Evolutionary conservation across 2,113 vertebrate genomes (phyloP), one percentile per base, ranked within the genome.

Genomic region (Origma solitaria): DNA sequence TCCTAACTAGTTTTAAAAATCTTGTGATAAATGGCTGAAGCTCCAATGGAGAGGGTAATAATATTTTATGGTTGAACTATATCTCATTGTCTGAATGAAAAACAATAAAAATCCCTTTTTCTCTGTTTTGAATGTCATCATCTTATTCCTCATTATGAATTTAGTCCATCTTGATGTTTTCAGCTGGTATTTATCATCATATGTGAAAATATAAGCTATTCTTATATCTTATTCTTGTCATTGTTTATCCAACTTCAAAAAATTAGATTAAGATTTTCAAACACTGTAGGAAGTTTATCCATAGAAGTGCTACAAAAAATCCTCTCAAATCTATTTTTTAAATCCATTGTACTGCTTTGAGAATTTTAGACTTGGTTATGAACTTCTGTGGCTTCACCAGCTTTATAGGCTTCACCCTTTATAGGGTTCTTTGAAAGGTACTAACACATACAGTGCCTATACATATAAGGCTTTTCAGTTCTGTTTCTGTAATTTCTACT

Each of bases 51-150:
- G 40, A 90, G 37, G 4, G 27, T 88, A 93, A 86, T 92, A 75
- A 91, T 88, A 38, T 95, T 83, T 95, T 88, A 79, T 51, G 61
- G 44, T 35, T 94, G 51, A 86, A 45, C 47, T 84, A n/a, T 86
- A 75, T 89, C 69, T 94, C 73, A 75, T 75, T 94, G 60, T 84
- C 68, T 87, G 57, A 86, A 94, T 40, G 82, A 91, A 91, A 94
- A 90, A 94, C 30, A 89, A 86, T 70, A 54, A 53, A 68, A 77
- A 56, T 66, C 21, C 16, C 23, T 10, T 79, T 65, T 86, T 50
- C 51, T 71, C 44, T 62, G 45, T 88, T 96, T 71, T 86, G 40
- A 92, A 89, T 92, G 24, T 68, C 47, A 53, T 82, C 31, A 28
- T 95, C 69, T 84, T 94, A 91, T 51, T 82, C 35, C 23, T 92